A percentile compares a stretch with the other conserved stretches of the same genome.
Evolutionary conservation across 2,113 vertebrate genomes (phyloP).

Genomic region (Nothobranchius furzeri): DNA sequence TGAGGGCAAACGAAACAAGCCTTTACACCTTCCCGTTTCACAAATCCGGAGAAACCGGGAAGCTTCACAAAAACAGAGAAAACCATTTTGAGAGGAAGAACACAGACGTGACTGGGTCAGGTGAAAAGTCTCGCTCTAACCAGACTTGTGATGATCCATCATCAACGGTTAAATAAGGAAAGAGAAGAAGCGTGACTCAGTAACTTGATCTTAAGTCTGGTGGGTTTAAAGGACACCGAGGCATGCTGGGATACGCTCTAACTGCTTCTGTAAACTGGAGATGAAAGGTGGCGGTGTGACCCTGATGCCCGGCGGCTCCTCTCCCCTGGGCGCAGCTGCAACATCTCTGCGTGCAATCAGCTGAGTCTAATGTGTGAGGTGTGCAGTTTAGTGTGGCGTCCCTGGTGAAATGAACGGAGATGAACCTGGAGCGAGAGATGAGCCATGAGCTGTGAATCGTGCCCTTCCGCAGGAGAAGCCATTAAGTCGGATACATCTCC

Average conservation of each 20-base stretch:
- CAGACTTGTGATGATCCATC: too few relatives aligned
- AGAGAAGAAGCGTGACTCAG: too few relatives aligned
- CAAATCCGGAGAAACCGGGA: too few relatives aligned
- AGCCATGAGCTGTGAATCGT: constrained; percentile 79
- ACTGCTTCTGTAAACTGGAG: constrained; percentile 9
- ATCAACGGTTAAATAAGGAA: too few relatives aligned
- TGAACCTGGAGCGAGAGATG: constrained; percentile 65
- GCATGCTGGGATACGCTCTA: too few relatives aligned
- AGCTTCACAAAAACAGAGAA: too few relatives aligned
- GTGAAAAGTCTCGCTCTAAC: not conserved
- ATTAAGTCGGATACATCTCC: constrained; percentile 44
- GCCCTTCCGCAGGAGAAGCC: constrained; percentile 67
- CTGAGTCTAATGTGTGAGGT: constrained; percentile 51
- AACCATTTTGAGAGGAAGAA: too few relatives aligned
- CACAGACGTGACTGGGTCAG: not conserved
- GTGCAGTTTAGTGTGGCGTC: constrained; percentile 57
- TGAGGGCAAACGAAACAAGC: too few relatives aligned
- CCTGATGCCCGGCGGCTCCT: constrained; percentile 3
- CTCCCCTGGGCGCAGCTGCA: constrained; percentile 42
- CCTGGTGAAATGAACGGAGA: constrained; percentile 55
- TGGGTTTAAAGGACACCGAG: too few relatives aligned
- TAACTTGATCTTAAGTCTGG: too few relatives aligned
- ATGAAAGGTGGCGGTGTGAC: constrained; percentile 27
- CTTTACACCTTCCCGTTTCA: too few relatives aligned
- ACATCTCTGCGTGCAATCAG: constrained; percentile 24